Percentiles rank a stretch among this genome's conserved stretches.
Evolutionary conservation across 2,888 invertebrate species (phyloP).

Genomic region (Euzophera pinguis): DNA sequence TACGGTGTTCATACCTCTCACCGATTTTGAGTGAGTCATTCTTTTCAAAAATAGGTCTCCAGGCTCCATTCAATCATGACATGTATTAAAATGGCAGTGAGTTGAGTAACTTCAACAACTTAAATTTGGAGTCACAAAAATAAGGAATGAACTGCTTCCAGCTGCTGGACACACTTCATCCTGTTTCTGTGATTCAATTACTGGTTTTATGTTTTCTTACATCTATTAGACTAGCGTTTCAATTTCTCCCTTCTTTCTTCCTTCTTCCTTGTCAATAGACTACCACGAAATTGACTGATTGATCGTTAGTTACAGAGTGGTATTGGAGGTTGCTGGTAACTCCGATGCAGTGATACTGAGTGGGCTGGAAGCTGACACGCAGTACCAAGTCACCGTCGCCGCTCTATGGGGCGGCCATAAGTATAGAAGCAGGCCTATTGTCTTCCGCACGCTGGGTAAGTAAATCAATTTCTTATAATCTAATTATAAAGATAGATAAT

Average conservation of each 20-base stretch:
- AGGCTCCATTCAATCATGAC: too few species aligned
- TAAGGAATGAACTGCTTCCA: too few species aligned
- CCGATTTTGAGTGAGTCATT: too few species aligned
- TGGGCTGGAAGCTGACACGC: constrained; percentile 90
- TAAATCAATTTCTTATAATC: constrained; percentile 12
- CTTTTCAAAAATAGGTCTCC: too few species aligned
- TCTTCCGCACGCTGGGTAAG: constrained; percentile 93
- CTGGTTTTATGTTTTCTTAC: background rate
- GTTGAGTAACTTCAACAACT: too few species aligned
- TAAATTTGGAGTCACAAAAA: too few species aligned
- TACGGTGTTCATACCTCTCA: too few species aligned
- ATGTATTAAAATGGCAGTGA: too few species aligned
- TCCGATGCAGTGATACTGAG: constrained; percentile 91
- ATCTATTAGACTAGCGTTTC: constrained; percentile 22
- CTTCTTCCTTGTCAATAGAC: constrained; percentile 49
- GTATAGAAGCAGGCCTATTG: constrained; percentile 91
- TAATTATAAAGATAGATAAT: background rate
- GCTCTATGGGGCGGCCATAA: constrained; percentile 91
- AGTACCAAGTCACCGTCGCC: constrained; percentile 92
- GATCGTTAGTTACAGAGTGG: constrained; percentile 94
- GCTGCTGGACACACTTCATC: too few species aligned
- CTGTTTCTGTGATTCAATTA: too few species aligned
- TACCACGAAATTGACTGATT: constrained; percentile 80
- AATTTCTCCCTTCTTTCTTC: constrained; percentile 34
- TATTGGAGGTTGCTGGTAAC: constrained; percentile 93